A percentile compares a stretch with the other conserved stretches of the same genome.
phyloP scores from a whole-genome alignment of 1,140 invertebrate species.

The Colletes gigas region DNA sequence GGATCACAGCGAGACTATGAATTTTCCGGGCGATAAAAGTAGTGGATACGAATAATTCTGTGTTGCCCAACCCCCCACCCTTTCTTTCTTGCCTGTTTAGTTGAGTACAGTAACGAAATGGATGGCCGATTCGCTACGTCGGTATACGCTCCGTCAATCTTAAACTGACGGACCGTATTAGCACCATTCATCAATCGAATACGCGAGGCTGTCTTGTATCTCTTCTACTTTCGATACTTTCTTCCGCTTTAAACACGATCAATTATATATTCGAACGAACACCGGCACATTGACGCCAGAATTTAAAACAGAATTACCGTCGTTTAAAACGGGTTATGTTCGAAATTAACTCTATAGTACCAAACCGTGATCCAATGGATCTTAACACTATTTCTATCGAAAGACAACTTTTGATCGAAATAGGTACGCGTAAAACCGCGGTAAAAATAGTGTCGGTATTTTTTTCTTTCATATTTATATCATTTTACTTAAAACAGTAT shows the following conservation, averaged over 20 bases:
- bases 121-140: conserved; percentile 47
- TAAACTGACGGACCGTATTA: conserved; percentile 36
- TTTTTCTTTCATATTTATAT: too few relatives aligned
- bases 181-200: conserved; percentile 43
- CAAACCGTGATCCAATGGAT: too few relatives aligned
- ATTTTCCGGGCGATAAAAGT: conserved; percentile 65
- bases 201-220: conserved; percentile 25
- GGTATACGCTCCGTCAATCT: conserved; percentile 44
- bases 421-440: too few relatives aligned
- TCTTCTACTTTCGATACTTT: neutral
- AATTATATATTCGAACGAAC: neutral
- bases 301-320: neutral
- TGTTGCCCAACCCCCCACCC: neutral
- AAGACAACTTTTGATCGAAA: too few relatives aligned
- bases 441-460: too few relatives aligned
- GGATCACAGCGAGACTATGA: conserved; percentile 71
- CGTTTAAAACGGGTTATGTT: neutral
- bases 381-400: too few relatives aligned
- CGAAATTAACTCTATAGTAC: neutral
- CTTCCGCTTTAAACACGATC: conserved; percentile 6
- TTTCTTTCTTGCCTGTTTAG: conserved; percentile 24
- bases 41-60: conserved; percentile 49
- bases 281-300: neutral
- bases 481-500: too few relatives aligned
- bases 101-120: conserved; percentile 39